Base-by-base conservation (phyloP, 2,113 vertebrate genomes). In the Pituophis catenifer region DNA sequence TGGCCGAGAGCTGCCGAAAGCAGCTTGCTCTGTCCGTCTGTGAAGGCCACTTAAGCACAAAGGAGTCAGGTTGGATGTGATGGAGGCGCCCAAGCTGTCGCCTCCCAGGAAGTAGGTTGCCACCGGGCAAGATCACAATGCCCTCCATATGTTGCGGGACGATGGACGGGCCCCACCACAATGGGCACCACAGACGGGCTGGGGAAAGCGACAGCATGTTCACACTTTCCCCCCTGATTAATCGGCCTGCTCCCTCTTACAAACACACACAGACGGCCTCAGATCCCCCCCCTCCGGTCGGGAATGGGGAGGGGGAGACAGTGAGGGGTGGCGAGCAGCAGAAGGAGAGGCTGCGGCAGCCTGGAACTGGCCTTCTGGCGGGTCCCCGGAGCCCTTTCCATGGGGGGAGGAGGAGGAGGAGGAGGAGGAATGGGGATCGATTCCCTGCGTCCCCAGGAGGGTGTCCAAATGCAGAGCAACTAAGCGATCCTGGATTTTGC, bases 61-160 rank as follows among this genome's bases (percentile, higher is more conserved):
- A 81, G 17, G 33, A 38, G 70, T 15, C 70, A 19, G 70, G 70
- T 8, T 33, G 70, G n/a, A 8, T 38, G 5, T 0, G 15, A 17
- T 7, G 70, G 13, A 81, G 89, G 33, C 48, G 65, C 91, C 93
- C 97, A 90, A 91, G 70, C 95, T 96, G 96, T 87, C 26, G n/a
- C 55, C 95, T 81, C 94, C 87, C 94, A 29, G 94, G 91, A 90
- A 96, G 95, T 81, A 92, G 91, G 50, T 8, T 44, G 91, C 91
- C 33, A 92, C 94, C 95, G 95, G 96, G 95, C 95, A 90, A 1
- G 3, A 38, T 70, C 75, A 93, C 96, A 97, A 97, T 96, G 92
- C 24, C 90, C 94, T 91, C 96, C 97, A 96, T 96, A 97, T 97
- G 97, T 94, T 95, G 91, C 55, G 92, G 94, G 90, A 2, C 0